Evolutionary conservation across 2,888 invertebrate genomes (phyloP).

Genomic region (Drosophila limbata): DNA sequence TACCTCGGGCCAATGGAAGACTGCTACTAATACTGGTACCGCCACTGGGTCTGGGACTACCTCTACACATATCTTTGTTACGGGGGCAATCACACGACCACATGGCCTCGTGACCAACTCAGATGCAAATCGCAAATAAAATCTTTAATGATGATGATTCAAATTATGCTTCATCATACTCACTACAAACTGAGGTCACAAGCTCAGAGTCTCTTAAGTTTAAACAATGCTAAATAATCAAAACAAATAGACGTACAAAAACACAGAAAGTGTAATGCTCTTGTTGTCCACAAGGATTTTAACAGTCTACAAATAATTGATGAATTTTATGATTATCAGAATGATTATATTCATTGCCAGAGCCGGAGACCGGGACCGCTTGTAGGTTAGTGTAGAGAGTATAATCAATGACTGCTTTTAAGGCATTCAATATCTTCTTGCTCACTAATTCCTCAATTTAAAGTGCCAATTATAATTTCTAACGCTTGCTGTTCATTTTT

Average conservation of each 20-base stretch:
- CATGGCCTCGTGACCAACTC: conserved; percentile 34
- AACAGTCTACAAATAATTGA: neutral
- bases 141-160: conserved; percentile 12
- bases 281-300: neutral
- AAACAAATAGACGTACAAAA: conserved; percentile 3
- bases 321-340: neutral
- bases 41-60: conserved; percentile 12
- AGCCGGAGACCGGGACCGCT: no score
- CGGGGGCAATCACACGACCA: conserved; percentile 19
- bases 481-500: no score
- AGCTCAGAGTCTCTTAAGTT: neutral
- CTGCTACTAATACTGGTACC: conserved; percentile 4
- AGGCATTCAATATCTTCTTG: no score
- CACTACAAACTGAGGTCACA: conserved; percentile 6
- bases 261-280: neutral
- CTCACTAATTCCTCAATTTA: no score
- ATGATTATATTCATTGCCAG: neutral
- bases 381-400: no score
- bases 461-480: no score
- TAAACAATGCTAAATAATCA: conserved; percentile 7
- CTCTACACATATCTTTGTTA: neutral
- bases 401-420: no score
- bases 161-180: conserved; percentile 14
- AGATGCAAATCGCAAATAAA: conserved; percentile 9
- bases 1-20: conserved; percentile 28